Percentiles rank a stretch among this genome's conserved stretches.
Conservation (phyloP, 64 coral and sea anemone genomes). For the Orbicella faveolata region DNA sequence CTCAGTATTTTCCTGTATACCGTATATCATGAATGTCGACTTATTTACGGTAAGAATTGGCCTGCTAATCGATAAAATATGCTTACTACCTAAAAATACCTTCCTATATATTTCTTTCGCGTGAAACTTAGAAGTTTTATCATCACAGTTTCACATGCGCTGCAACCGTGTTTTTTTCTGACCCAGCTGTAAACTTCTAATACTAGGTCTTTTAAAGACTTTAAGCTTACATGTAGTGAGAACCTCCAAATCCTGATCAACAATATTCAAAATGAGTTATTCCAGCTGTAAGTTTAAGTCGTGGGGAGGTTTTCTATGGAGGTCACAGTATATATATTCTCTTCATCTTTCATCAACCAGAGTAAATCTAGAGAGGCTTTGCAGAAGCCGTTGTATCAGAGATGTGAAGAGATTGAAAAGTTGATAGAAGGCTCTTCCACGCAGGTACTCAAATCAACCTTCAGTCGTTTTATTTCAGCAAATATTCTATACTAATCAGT, state of each 20-base stretch:
- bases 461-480: no score
- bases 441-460: constrained; percentile 10
- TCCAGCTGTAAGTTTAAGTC: neutral
- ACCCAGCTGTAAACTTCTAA: no score
- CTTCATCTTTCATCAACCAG: neutral
- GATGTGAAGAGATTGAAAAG: constrained; percentile 61
- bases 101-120: no score
- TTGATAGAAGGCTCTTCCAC: constrained; percentile 48
- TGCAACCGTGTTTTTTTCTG: no score
- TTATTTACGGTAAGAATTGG: constrained; percentile 19
- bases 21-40: constrained; percentile 1
- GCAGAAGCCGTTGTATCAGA: constrained; percentile 37
- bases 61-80: neutral
- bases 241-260: no score
- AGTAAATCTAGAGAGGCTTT: constrained; percentile 45
- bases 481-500: no score
- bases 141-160: no score
- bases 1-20: neutral
- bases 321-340: neutral
- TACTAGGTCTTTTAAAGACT: no score
- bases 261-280: no score
- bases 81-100: no score
- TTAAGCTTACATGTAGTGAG: no score
- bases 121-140: no score
- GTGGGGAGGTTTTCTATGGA: neutral